Base-by-base conservation (phyloP, 2,888 invertebrate species). In the Pyrochroa serraticornis region DNA sequence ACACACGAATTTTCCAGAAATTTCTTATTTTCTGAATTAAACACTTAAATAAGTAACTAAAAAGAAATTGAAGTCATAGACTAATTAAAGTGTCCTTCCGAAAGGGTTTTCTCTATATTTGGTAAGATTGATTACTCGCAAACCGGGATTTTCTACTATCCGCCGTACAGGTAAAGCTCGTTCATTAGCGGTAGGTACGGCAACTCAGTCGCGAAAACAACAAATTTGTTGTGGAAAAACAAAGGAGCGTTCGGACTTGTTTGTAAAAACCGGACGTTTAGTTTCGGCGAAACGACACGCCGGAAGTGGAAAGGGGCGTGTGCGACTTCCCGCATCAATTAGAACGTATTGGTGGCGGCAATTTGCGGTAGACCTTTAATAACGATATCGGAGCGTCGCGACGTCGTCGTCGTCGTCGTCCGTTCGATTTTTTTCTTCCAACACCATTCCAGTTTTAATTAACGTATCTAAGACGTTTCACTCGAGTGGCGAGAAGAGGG, bases 341-440 rank as follows among this genome's bases (percentile, higher is more conserved):
- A 73, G 65, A 56, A 62, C 70, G 66, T 69, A 72, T 69, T 71
- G 71, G 71, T 71, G 64, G 70, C 65, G n/a, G 22, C 22, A 72
- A 71, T 72, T 73, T 69, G 71, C 66, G 70, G 66, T 66, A 65
- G 70, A n/a, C n/a, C 71, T 72, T 69, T 68, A 67, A 70, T 72
- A 71, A 73, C 70, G 66, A 67, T 65, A 63, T 69, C 64, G 57
- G 30, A 36, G 57, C 13, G 41, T 46, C 53, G 46, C 45, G 53
- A 53, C 36, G 46, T 37, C 22, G 37, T 6, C 30, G 43, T 30
- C 43, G 22, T n/a, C 34, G 9, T 2, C 7, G 9, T n/a, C 22
- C 10, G 13, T 53, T 41, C 41, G 31, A 8, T 38, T 42, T 49
- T 49, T 49, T 39, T 13, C 10, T 39, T 39, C 6, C 5, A n/a